These are phyloP conservation scores for Ricordea florida DNA, from an alignment of 92 coral and sea anemone species.

Conservation along the genomic window DNA sequence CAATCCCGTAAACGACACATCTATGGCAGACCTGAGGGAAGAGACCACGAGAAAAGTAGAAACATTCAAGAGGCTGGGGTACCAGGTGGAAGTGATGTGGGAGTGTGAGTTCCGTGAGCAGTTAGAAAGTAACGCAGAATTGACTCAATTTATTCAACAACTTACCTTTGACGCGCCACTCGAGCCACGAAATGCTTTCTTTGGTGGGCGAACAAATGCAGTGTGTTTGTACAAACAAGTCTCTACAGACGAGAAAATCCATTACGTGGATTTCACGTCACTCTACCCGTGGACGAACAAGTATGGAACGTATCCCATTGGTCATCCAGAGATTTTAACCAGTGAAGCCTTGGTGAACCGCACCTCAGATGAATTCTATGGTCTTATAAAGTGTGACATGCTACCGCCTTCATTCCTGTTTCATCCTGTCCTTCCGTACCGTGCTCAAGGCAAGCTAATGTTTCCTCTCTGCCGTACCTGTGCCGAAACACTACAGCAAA, in stretches of 20 bases:
- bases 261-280: not conserved
- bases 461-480: conserved; percentile 17
- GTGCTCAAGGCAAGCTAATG: not conserved
- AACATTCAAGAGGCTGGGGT: too few species aligned
- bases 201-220: conserved; percentile 46
- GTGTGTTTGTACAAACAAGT: not conserved
- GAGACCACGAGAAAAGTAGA: too few species aligned
- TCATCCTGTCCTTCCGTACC: conserved; percentile 13
- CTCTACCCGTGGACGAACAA: conserved; percentile 12
- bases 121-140: too few species aligned
- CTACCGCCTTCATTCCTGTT: not conserved
- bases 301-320: not conserved
- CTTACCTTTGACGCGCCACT: not conserved
- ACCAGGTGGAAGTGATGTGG: too few species aligned
- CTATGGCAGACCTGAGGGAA: too few species aligned
- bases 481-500: not conserved
- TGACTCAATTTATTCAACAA: not conserved
- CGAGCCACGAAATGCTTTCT: conserved; percentile 42
- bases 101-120: too few species aligned
- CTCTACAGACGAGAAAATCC: not conserved
- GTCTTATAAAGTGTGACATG: not conserved
- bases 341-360: not conserved
- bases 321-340: not conserved
- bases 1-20: too few species aligned
- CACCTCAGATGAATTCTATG: not conserved